phyloP scores from a whole-genome alignment of 2,113 vertebrate species.

The Sylvilagus bachmani region DNA sequence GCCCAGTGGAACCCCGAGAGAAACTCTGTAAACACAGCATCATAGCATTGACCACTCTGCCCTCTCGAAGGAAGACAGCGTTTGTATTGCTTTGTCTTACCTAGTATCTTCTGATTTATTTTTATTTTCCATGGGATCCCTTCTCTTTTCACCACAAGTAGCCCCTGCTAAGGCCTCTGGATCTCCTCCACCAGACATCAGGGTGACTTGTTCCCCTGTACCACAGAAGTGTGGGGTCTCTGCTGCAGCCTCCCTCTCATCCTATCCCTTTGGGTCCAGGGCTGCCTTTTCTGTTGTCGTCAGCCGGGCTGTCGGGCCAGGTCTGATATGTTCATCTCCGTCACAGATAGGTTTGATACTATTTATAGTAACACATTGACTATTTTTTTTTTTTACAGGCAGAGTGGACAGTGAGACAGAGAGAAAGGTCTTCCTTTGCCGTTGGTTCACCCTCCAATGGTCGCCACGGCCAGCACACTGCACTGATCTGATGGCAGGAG shows the following conservation, averaged over 20 bases:
- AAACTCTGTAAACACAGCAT: background rate
- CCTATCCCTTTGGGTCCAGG: background rate
- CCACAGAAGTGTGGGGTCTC: background rate
- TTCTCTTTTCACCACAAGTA: background rate
- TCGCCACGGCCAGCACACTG: too few relatives aligned
- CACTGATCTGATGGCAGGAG: too few relatives aligned
- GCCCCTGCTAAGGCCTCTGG: background rate
- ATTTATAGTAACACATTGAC: background rate
- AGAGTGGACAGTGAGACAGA: too few relatives aligned
- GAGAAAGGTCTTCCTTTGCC: too few relatives aligned
- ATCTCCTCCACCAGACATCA: background rate
- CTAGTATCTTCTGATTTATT: background rate
- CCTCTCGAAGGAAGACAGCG: background rate
- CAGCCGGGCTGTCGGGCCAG: background rate
- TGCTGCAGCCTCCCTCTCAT: background rate
- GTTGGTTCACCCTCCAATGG: too few relatives aligned
- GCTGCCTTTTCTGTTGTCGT: background rate
- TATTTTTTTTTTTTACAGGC: too few relatives aligned
- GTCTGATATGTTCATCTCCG: background rate
- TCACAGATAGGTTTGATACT: background rate
- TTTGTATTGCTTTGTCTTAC: background rate
- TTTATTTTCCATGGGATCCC: background rate
- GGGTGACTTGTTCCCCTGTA: background rate
- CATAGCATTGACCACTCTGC: background rate
- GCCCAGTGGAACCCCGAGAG: background rate